Percentiles rank a stretch among this genome's conserved stretches.
phyloP scores from a whole-genome alignment of 1,140 invertebrate species.

The Chymomyza costata region DNA sequence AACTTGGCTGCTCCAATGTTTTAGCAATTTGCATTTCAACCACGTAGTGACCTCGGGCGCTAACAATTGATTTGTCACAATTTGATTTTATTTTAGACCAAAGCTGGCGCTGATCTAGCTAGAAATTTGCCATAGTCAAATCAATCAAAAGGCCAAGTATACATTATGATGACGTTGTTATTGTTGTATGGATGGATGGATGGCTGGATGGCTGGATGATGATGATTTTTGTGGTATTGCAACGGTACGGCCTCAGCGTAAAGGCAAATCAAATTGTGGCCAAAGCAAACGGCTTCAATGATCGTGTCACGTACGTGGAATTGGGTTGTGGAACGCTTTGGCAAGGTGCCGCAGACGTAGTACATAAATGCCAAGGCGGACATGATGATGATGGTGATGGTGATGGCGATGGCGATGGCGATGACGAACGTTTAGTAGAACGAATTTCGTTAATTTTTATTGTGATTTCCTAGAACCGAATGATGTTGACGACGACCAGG shows the following conservation, averaged over 20 bases:
- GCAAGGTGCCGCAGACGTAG: background rate
- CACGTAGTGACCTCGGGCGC: constrained; percentile 24
- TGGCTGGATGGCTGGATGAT: no score
- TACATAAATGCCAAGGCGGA: no score
- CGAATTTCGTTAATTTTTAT: constrained; percentile 72
- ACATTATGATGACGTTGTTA: background rate
- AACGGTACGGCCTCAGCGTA: background rate
- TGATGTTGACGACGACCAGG: constrained; percentile 22
- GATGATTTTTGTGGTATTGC: background rate
- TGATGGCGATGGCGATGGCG: constrained; percentile 15
- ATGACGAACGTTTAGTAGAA: constrained; percentile 65
- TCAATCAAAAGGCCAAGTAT: constrained; percentile 35
- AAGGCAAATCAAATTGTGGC: constrained; percentile 29
- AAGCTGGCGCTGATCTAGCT: constrained; percentile 15
- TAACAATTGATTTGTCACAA: constrained; percentile 59
- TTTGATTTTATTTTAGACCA: constrained; percentile 19
- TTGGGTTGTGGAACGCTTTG: no score
- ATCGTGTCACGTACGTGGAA: constrained; percentile 71
- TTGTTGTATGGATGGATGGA: no score
- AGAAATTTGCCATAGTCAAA: constrained; percentile 49
- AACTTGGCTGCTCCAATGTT: no score
- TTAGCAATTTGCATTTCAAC: no score
- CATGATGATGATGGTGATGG: constrained; percentile 1
- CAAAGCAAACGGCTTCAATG: constrained; percentile 41
- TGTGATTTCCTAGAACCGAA: constrained; percentile 70